Base-by-base conservation (phyloP, 2,888 invertebrate genomes). In the Morinoia aosen region DNA sequence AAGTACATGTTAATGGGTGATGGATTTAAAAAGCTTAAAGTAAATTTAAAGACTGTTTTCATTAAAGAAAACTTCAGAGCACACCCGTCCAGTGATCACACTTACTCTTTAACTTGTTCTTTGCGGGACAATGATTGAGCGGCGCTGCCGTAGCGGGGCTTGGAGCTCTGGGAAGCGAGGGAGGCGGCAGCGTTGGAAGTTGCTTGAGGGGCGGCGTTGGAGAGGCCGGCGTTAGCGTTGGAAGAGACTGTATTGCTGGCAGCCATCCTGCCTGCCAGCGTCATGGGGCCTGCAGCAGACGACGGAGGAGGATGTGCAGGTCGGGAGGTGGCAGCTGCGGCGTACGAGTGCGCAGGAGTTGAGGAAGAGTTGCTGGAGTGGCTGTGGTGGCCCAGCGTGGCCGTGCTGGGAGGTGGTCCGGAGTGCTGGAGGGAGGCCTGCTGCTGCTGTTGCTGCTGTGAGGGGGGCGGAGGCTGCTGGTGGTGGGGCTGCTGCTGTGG, bases 91-190 rank as follows among this genome's bases (percentile, higher is more conserved):
- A 16, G 25, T 25, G 33, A 19, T 57, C 64, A 40, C 91, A 96
- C 96, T 96, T 95, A 96, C 96, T 96, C 96, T 96, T 96, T 96
- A 91, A 96, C 95, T 95, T 96, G 96, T 76, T 96, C 96, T 88
- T 96, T 96, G 64, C 96, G 96, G 58, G 96, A 96, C 95, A 96
- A 91, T 88, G 95, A 95, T 95, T 96, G 96, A 88, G 96, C 95
- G 90, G 95, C 94, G 95, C 95, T 96, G 95, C 95, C 95, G 40
- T 95, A 93, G 76, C 93, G 95, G 57, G 88, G 94, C 58, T 93
- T 93, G 12, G 57, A 56, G 93, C 33, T 93, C 57, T 93, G 93
- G 12, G 56, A 48, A 93, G 93, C 57, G n/a, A 93, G 57, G 76
- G 76, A 76, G 0, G 57, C 56, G 33, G 57, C 57, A 57, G 95